These are phyloP conservation scores for Colaptes auratus DNA, from an alignment of 2,113 vertebrate genomes.

Conservation along the genomic window DNA sequence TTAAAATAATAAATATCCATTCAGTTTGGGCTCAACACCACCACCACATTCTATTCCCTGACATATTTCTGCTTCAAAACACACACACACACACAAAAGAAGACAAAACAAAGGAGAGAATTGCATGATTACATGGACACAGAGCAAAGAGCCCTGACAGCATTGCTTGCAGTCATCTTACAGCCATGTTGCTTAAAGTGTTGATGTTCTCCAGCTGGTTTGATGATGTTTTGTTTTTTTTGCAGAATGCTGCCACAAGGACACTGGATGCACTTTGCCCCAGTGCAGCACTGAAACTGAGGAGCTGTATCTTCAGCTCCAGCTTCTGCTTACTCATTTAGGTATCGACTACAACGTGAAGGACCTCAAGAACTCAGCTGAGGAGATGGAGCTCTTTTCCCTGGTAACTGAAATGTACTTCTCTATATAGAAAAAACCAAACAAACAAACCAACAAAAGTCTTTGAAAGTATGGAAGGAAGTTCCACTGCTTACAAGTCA, in stretches of 20 bases:
- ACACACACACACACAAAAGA: background rate
- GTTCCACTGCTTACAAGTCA: background rate
- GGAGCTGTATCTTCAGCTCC: conserved; percentile 73
- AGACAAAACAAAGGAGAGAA: background rate
- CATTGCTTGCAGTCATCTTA: background rate
- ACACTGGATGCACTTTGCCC: conserved; percentile 24
- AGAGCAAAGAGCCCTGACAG: background rate
- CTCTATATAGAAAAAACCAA: background rate
- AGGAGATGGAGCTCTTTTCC: conserved; percentile 77
- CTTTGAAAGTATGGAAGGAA: background rate
- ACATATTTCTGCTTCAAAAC: background rate
- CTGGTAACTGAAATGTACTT: conserved; percentile 46
- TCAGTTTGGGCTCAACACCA: background rate
- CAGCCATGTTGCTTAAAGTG: background rate
- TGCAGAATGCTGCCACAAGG: conserved; percentile 25
- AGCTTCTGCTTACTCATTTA: conserved; percentile 72
- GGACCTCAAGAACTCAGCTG: conserved; percentile 63
- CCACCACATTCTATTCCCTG: background rate
- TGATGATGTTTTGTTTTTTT: background rate
- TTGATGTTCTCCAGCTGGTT: background rate
- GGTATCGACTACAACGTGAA: conserved; percentile 48
- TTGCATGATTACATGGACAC: background rate
- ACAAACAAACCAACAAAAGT: background rate
- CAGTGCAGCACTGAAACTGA: conserved; percentile 47
- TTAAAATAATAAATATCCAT: background rate